Evolutionary conservation across 2,888 invertebrate species (phyloP), one percentile per base, ranked within the genome.

Genomic region (Caenorhabditis wallacei): DNA sequence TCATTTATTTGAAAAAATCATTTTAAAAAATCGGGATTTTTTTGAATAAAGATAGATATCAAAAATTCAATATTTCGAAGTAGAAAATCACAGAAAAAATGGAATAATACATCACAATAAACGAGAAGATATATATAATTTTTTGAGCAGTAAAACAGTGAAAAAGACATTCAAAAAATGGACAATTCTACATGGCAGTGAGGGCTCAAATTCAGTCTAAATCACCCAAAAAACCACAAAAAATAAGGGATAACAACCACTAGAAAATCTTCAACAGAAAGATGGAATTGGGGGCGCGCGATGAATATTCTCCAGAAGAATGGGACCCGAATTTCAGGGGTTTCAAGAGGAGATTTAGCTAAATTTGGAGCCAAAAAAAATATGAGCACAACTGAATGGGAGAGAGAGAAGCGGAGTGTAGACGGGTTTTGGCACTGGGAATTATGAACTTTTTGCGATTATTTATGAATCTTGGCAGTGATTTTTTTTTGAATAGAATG

Each of bases 201-300:
- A 13, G n/a, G 46, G 26, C 26, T 48, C 22, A 1, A 37, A 37
- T 26, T 24, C 16, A 5, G 18, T 16, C n/a, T 4, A 13, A 24
- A 46, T n/a, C 16, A n/a, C 1, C 13, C 13, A 20, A 13, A 13
- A 51, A 13, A 13, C 22, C 43, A 5, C 53, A 18, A 57, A 48
- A 70, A 70, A 48, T 24, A 2, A 8, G n/a, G 40, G 8, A 40
- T 46, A 35, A n/a, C 3, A 11, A 46, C 3, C 30, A 43, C 26
- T 40, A 24, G 24, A 24, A 69, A 16, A 69, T 2, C 22, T 48
- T 40, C 64, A 56, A 75, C 57, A 26, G 26, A 69, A 40, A 70
- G 66, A 76, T 76, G 68, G 68, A 69, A 69, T 43, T 70, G 68
- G 75, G n/a, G 81, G 82, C 82, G 82, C 82, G 82, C 82, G 74